phyloP scores from a whole-genome alignment of 2,888 invertebrate species.

The Amiota minor region DNA sequence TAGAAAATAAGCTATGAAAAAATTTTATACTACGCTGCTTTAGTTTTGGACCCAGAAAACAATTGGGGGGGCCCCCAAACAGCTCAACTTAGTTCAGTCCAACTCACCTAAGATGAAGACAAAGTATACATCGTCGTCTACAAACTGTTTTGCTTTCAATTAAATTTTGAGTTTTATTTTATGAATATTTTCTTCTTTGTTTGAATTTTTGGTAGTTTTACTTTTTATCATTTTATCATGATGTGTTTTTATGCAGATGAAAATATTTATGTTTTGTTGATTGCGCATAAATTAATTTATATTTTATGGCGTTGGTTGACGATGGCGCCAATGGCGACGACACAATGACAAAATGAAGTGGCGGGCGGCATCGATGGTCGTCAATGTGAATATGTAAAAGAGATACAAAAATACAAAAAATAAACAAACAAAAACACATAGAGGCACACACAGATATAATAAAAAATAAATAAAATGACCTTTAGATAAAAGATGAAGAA shows the following conservation, averaged over 20 bases:
- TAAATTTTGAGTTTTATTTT: constrained; percentile 8
- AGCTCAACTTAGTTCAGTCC: background rate
- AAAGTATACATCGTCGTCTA: background rate
- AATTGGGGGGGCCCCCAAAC: background rate
- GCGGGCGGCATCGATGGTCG: background rate
- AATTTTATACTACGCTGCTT: background rate
- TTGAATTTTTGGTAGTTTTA: constrained; percentile 22
- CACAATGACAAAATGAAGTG: constrained; percentile 47
- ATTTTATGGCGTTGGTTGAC: constrained; percentile 66
- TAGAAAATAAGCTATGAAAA: background rate
- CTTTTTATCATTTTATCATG: constrained; percentile 46
- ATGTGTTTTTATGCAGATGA: constrained; percentile 62
- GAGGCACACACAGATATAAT: background rate
- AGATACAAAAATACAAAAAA: background rate
- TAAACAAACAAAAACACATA: constrained; percentile 41
- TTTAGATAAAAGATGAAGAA: constrained; percentile 63
- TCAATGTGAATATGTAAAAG: constrained; percentile 56
- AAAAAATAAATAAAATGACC: constrained; percentile 48
- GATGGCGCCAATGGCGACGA: constrained; percentile 45
- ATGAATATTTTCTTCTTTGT: constrained; percentile 39
- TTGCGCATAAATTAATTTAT: constrained; percentile 67
- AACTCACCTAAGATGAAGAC: too few relatives aligned
- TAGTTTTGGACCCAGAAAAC: background rate
- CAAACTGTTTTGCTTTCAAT: background rate
- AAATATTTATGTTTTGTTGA: constrained; percentile 68